These are phyloP conservation scores for Coilia nasus DNA, from an alignment of 2,797 vertebrate genomes.

Conservation along the genomic window DNA sequence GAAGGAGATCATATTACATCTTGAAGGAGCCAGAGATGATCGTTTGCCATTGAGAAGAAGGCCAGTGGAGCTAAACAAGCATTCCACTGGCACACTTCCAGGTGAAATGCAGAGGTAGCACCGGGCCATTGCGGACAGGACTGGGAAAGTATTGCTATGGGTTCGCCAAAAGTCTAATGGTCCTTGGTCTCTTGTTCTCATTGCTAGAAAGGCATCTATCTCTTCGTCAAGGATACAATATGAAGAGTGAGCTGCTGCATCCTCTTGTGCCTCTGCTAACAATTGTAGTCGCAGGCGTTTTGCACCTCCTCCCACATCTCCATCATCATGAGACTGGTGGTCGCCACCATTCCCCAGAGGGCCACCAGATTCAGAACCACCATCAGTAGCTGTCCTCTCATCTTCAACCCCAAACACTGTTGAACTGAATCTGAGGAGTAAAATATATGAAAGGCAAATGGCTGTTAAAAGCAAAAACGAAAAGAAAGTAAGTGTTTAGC, in stretches of 20 bases:
- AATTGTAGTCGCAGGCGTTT: not conserved
- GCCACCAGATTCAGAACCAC: not conserved
- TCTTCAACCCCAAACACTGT: not conserved
- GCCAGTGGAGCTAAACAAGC: not conserved
- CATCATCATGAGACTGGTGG: not conserved
- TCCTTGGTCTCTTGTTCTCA: conserved; percentile 7
- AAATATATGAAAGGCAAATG: too few relatives aligned
- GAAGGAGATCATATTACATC: not conserved
- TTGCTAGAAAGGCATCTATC: not conserved
- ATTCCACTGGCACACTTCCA: not conserved
- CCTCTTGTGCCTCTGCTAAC: not conserved
- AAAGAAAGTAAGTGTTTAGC: not conserved
- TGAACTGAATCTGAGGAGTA: too few relatives aligned
- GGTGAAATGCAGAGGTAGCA: not conserved
- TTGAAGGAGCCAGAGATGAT: not conserved
- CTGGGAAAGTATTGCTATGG: not conserved
- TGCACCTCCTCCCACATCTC: not conserved
- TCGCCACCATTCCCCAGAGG: not conserved
- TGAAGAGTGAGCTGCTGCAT: not conserved
- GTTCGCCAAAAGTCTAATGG: not conserved
- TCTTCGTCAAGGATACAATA: not conserved
- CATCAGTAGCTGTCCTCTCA: not conserved
- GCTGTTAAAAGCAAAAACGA: not conserved
- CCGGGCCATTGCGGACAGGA: not conserved
- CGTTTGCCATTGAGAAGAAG: conserved; percentile 3